Evolutionary conservation across 1,140 invertebrate genomes (phyloP), one percentile per base, ranked within the genome.

Genomic region (Drosophila pseudoananassae): DNA sequence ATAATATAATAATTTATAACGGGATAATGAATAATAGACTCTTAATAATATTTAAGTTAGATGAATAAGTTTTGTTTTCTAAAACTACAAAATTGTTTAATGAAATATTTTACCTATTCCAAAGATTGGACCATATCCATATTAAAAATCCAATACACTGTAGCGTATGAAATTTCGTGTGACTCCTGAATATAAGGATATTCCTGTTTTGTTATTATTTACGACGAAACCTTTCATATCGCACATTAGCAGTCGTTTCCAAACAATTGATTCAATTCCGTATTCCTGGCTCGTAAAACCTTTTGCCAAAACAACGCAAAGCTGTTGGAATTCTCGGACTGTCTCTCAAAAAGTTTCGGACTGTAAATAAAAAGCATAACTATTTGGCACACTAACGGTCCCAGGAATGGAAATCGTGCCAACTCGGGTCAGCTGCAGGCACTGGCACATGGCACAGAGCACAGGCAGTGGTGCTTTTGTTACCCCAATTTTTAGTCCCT

Each of bases 301-400:
- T n/a, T 69, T 65, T 46, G 65, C 15, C 38, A 69, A 49, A 69
- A 68, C 15, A 66, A 68, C 40, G 15, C 31, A 9, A 23, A 17
- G 43, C 43, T 25, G 31, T 8, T 15, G 7, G 23, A 23, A 33
- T 46, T 36, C 40, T 64, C 25, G 29, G 50, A 15, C 17, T 69
- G 65, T 69, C 64, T 49, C 66, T 70, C 43, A 38, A 29, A 40
- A 70, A 69, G 43, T 69, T 69, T 68, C 38, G 50, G 29, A 43
- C 64, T 70, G 66, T 70, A 70, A 70, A 69, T 70, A 70, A 70
- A 70, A 70, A 56, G 69, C 47, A 69, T 56, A 56, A 66, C 33
- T 65, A 70, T 49, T 70, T 70, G 66, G 66, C 66, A 70, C 65
- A 70, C 51, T 69, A 70, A 68, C 65, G 23, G 50, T 56, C 14